These are phyloP conservation scores for Dysmachus trigonus DNA, from an alignment of 2,888 invertebrate genomes.

Conservation along the genomic window DNA sequence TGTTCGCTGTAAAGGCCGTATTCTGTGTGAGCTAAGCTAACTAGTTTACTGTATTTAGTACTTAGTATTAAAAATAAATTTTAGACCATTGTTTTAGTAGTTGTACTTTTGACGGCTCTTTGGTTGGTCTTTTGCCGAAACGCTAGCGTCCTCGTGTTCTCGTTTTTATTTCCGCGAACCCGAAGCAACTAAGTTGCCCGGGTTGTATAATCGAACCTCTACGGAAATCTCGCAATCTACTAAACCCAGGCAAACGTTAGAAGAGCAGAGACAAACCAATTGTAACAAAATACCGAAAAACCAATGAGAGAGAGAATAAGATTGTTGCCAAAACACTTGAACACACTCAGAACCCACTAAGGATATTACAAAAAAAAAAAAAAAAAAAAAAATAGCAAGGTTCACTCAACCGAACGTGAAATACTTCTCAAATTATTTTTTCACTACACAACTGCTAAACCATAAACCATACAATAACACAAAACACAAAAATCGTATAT, in stretches of 20 bases:
- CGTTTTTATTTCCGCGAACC: background rate
- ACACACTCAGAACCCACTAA: slow-evolving; percentile 42
- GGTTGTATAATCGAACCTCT: background rate
- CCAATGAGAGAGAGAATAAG: slow-evolving; percentile 49
- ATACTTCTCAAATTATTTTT: slow-evolving; percentile 44
- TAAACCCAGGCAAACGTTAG: background rate
- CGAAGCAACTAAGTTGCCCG: background rate
- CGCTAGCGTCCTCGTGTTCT: background rate
- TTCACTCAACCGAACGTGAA: slow-evolving; percentile 25
- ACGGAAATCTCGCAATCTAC: background rate
- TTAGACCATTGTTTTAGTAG: background rate
- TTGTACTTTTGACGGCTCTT: background rate
- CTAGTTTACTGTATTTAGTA: background rate
- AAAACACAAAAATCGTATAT: slow-evolving; percentile 39
- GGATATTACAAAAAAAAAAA: slow-evolving; percentile 26
- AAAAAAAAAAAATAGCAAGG: too few relatives aligned
- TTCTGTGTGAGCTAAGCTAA: slow-evolving; percentile 9
- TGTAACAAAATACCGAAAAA: slow-evolving; percentile 34
- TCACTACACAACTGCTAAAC: slow-evolving; percentile 33
- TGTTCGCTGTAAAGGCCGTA: slow-evolving; percentile 17
- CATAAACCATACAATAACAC: slow-evolving; percentile 23
- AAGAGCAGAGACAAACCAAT: slow-evolving; percentile 6
- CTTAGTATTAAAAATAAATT: background rate
- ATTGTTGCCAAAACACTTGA: slow-evolving; percentile 48
- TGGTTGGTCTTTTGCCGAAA: background rate